phyloP scores from a whole-genome alignment of 2,888 invertebrate genomes.

The Drosophila subquinaria region DNA sequence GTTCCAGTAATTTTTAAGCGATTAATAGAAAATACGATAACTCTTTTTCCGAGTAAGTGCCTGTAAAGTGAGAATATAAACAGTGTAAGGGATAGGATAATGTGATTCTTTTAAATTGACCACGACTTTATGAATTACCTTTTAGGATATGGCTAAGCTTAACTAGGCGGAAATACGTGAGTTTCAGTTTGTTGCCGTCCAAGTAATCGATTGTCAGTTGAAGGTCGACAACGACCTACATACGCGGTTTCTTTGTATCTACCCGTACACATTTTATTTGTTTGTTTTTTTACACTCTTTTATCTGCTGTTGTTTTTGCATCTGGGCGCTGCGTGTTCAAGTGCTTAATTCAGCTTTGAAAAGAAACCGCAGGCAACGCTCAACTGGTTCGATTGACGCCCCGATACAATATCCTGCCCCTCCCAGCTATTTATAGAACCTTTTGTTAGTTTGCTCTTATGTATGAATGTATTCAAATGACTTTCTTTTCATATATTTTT shows the following conservation, averaged over 20 bases:
- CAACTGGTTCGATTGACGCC: constrained; percentile 54
- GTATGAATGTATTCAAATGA: constrained; percentile 12
- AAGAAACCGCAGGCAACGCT: constrained; percentile 47
- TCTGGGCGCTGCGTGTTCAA: constrained; percentile 66
- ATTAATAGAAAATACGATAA: neutral
- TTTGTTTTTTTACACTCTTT: neutral
- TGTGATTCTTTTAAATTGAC: neutral
- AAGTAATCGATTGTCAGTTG: constrained; percentile 62
- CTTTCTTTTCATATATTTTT: constrained; percentile 8
- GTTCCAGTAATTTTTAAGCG: constrained; percentile 2
- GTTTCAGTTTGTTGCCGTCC: constrained; percentile 17
- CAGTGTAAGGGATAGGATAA: neutral
- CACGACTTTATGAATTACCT: constrained; percentile 3
- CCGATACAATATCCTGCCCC: constrained; percentile 19
- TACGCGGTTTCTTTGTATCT: constrained; percentile 47
- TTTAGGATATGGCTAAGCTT: constrained; percentile 10
- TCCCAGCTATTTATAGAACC: constrained; percentile 36
- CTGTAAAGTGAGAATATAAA: neutral
- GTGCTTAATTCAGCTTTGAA: constrained; percentile 58
- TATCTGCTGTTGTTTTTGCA: constrained; percentile 36
- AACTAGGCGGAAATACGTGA: constrained; percentile 42
- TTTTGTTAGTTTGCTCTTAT: constrained; percentile 15
- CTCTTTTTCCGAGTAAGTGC: neutral
- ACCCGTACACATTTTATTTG: constrained; percentile 7
- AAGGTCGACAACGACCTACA: constrained; percentile 65